Evolutionary conservation across 2,797 vertebrate species (phyloP).

Genomic region (Psittacula derbiana): DNA sequence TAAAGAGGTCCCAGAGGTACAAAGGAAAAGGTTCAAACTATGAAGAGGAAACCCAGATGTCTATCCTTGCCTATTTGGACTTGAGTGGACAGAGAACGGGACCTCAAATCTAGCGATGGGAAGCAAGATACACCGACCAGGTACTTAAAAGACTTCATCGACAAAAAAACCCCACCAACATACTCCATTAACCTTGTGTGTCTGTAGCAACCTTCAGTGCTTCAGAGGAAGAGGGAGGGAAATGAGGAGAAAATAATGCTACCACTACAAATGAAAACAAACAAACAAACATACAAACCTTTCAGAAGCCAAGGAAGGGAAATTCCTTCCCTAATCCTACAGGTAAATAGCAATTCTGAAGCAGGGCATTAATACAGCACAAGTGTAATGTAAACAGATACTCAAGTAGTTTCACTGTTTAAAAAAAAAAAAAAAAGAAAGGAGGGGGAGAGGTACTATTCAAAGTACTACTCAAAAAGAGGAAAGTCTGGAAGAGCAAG

Average conservation of each 20-base stretch:
- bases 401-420: not conserved
- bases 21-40: not conserved
- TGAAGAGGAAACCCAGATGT: not conserved
- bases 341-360: not conserved
- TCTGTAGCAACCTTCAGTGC: not conserved
- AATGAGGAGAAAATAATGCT: not conserved
- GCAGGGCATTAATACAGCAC: not conserved
- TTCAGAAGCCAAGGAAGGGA: not conserved
- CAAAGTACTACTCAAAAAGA: constrained; percentile 19
- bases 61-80: not conserved
- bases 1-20: not conserved
- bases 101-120: not conserved
- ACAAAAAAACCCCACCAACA: not conserved
- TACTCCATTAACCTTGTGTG: not conserved
- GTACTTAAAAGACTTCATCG: not conserved
- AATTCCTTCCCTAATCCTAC: not conserved
- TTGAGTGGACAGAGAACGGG: not conserved
- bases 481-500: constrained; percentile 29
- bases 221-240: not conserved
- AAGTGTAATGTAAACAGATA: constrained; percentile 37
- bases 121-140: not conserved
- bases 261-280: not conserved
- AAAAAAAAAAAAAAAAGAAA: not conserved
- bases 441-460: not conserved
- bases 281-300: not conserved